Conservation (phyloP, 2,797 vertebrate species). For the Meda fulgida region DNA sequence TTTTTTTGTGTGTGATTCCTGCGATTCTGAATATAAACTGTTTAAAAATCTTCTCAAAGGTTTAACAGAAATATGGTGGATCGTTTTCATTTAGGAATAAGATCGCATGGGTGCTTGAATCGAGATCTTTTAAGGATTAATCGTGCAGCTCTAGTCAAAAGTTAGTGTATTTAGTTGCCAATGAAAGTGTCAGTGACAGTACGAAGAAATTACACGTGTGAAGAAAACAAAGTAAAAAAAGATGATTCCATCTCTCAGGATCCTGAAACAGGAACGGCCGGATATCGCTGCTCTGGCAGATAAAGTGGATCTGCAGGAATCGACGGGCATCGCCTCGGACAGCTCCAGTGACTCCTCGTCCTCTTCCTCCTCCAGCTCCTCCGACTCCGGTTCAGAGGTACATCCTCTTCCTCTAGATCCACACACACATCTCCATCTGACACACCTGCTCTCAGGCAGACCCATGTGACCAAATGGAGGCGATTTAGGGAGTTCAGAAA, state of each 20-base stretch:
- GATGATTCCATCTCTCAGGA: constrained; percentile 72
- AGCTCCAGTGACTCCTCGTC: constrained; percentile 97
- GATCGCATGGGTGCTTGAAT: too few relatives aligned
- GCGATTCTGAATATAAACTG: too few relatives aligned
- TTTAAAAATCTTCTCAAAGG: too few relatives aligned
- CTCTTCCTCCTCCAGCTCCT: constrained; percentile 93
- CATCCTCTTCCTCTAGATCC: not conserved
- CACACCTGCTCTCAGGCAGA: not conserved
- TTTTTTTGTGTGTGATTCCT: too few relatives aligned
- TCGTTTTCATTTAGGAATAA: too few relatives aligned
- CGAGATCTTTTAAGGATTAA: too few relatives aligned
- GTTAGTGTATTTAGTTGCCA: too few relatives aligned
- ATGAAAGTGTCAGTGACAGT: too few relatives aligned
- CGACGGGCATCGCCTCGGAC: constrained; percentile 96
- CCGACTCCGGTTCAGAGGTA: constrained; percentile 91
- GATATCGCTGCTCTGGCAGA: constrained; percentile 92
- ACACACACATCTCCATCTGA: not conserved
- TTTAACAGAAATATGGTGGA: too few relatives aligned
- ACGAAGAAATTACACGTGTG: not conserved
- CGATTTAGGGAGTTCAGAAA: too few relatives aligned
- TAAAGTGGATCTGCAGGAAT: constrained; percentile 95
- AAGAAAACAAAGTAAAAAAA: not conserved
- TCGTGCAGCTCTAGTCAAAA: too few relatives aligned
- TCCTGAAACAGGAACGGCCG: constrained; percentile 93
- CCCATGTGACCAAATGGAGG: not conserved